Conservation (phyloP, 2,888 invertebrate species). For the Dexiosoma caninum region DNA sequence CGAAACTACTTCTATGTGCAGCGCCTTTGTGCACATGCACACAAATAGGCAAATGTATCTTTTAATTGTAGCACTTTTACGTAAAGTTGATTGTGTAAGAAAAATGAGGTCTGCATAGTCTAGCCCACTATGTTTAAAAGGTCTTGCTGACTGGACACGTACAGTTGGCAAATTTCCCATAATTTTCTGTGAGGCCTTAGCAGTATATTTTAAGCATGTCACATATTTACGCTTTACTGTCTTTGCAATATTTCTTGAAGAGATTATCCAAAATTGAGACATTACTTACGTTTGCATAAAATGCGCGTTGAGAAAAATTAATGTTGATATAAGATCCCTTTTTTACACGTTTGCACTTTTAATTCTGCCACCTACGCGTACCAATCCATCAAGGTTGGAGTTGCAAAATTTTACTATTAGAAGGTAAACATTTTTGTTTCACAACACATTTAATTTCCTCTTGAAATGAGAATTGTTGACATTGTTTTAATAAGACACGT, state of each 20-base stretch:
- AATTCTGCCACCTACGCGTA: constrained; percentile 47
- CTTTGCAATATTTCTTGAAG: not conserved
- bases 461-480: constrained; percentile 16
- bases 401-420: constrained; percentile 8
- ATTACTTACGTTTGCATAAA: constrained; percentile 23
- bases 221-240: constrained; percentile 1
- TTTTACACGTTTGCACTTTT: constrained; percentile 10
- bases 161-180: constrained; percentile 33
- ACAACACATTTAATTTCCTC: not conserved
- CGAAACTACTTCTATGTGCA: too few species aligned
- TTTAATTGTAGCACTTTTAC: too few species aligned
- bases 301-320: constrained; percentile 42
- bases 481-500: not conserved
- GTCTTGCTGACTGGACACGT: not conserved
- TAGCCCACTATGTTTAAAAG: constrained; percentile 24
- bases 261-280: constrained; percentile 10
- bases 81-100: constrained; percentile 1
- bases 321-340: constrained; percentile 12
- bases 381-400: constrained; percentile 29
- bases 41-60: too few species aligned
- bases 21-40: too few species aligned
- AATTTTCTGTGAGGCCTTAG: constrained; percentile 18
- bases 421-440: not conserved
- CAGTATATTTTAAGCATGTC: constrained; percentile 28
- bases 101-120: constrained; percentile 27